Base-by-base conservation (phyloP, 2,888 invertebrate genomes). In the Diplolepis rosae region DNA sequence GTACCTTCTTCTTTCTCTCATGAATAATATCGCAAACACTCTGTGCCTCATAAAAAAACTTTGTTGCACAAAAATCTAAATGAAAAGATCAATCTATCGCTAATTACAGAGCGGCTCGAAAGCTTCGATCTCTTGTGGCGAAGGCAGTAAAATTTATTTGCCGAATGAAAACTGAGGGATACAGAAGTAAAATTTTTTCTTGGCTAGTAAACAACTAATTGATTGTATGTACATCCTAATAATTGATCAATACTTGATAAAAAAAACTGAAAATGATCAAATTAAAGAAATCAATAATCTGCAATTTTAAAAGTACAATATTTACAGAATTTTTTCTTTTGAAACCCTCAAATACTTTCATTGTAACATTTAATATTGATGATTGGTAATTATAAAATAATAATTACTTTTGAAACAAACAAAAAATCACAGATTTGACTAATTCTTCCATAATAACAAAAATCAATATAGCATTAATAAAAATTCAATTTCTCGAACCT, bases 1-100 rank as follows among this genome's bases (percentile, higher is more conserved):
- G 72, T 76, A 66, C 61, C 39, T 65, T 50, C 39, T 35, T 39
- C 71, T 75, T 73, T 70, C 74, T 75, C 50, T 69, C 56, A 32
- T 52, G 48, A 61, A 51, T 50, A 27, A 68, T 61, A 39, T 61
- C 61, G 24, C 45, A 18, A 18, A 7, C 45, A 18, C 18, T 45
- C 7, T 45, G 45, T 45, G 45, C 18, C 35, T 61, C 24, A 24
- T 61, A 61, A 39, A 61, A n/a, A 61, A 61, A 61, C 35, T 61
- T 39, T 24, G 9, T 18, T 22, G 39, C 39, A 32, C 24, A 39
- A 5, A 39, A 9, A 35, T 61, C 39, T 61, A 24, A 61, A 39
- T 13, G 22, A 61, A 61, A 56, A 35, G 54, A 61, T 6, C 7
- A 24, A 61, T 39, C 61, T 61, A 61, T 61, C n/a, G 24, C 56